Evolutionary conservation across 2,113 vertebrate species (phyloP).

Genomic region (Lycaon pictus): DNA sequence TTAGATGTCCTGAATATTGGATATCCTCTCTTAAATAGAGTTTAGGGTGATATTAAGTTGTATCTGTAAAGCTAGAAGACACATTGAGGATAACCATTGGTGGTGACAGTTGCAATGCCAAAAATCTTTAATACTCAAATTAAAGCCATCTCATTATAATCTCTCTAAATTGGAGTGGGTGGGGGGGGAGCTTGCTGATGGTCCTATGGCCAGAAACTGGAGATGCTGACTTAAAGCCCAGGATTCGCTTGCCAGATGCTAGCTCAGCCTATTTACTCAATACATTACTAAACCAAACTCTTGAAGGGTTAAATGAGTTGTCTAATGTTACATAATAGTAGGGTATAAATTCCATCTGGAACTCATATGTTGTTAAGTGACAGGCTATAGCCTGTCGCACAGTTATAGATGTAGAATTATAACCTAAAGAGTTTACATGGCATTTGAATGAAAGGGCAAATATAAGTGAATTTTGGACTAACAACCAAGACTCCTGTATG

Average conservation of each 20-base stretch:
- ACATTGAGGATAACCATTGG: background rate
- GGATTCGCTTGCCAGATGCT: background rate
- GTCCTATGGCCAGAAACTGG: background rate
- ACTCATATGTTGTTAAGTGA: background rate
- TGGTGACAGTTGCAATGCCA: background rate
- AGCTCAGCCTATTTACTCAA: background rate
- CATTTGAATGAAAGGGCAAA: conserved; percentile 39
- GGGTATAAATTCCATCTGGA: background rate
- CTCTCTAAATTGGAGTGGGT: background rate
- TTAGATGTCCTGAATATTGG: background rate
- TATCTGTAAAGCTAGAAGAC: background rate
- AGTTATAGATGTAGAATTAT: background rate
- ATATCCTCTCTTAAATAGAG: background rate
- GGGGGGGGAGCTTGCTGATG: background rate
- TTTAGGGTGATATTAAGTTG: background rate
- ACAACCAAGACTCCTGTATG: background rate
- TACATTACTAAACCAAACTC: background rate
- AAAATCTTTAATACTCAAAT: background rate
- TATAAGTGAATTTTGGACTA: background rate
- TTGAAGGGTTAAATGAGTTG: background rate
- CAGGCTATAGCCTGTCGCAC: background rate
- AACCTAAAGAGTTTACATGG: background rate
- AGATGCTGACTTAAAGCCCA: background rate
- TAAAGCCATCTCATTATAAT: background rate
- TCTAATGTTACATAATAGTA: background rate